Percentiles rank a stretch among this genome's conserved stretches.
Evolutionary conservation across 2,888 invertebrate species (phyloP).

Genomic region (Nephrotoma flavescens): DNA sequence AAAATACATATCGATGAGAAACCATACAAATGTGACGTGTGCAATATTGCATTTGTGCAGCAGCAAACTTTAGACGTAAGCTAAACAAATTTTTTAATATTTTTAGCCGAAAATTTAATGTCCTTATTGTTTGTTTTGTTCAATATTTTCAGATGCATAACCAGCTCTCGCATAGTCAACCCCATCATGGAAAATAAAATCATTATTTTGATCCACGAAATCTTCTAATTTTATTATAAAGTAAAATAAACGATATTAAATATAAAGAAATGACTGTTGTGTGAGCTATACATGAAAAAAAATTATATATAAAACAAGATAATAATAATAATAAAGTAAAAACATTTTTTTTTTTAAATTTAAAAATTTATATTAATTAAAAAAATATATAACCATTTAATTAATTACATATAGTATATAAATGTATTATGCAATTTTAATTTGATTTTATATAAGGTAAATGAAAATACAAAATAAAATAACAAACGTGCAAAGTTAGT

Average conservation of each 20-base stretch:
- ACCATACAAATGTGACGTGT: conserved; percentile 1
- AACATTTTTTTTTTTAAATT: not conserved
- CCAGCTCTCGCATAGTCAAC: conserved; percentile 1
- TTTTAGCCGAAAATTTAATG: not conserved
- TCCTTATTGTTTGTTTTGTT: not conserved
- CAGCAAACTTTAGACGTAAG: conserved; percentile 2
- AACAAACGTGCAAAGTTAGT: not conserved
- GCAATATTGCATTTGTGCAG: not conserved
- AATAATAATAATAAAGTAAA: not conserved
- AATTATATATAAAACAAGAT: not conserved
- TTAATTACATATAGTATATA: not conserved
- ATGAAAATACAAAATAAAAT: not conserved
- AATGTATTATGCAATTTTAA: not conserved
- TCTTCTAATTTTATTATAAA: not conserved
- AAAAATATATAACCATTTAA: not conserved
- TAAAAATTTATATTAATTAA: not conserved
- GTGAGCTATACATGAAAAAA: not conserved
- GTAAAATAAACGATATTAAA: not conserved
- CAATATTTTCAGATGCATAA: not conserved
- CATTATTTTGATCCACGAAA: not conserved
- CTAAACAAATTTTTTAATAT: not conserved
- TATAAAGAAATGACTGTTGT: conserved; percentile 1
- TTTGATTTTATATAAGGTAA: not conserved
- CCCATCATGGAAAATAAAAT: not conserved
- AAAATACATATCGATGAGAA: conserved; percentile 4